These are phyloP conservation scores for Eulemur rufifrons DNA, from an alignment of 2,113 vertebrate species.

Conservation along the genomic window DNA sequence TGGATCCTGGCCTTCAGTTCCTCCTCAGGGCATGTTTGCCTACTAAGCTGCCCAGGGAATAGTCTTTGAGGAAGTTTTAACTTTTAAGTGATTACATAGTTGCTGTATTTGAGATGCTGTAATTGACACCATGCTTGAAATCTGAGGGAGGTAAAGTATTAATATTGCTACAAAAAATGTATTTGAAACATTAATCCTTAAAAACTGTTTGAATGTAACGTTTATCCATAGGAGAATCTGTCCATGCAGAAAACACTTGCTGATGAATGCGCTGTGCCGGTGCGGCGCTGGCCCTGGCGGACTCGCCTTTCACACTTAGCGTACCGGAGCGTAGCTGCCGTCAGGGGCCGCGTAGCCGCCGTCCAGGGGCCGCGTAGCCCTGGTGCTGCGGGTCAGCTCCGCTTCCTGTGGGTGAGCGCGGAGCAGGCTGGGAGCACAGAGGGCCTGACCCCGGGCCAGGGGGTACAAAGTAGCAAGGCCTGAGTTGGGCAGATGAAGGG, in stretches of 20 bases:
- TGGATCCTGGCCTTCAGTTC: background rate
- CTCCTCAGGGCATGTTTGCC: background rate
- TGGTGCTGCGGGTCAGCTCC: background rate
- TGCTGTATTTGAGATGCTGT: background rate
- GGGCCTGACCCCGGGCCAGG: background rate
- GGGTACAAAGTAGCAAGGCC: background rate
- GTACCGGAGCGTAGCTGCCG: accelerated
- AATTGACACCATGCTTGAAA: background rate
- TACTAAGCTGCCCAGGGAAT: background rate
- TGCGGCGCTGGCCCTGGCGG: background rate
- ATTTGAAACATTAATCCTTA: background rate
- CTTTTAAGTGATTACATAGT: background rate
- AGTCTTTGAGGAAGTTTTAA: background rate
- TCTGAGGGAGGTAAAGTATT: background rate
- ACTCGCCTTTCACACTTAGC: no score
- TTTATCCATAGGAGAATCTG: background rate
- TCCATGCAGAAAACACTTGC: background rate
- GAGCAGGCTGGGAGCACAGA: background rate
- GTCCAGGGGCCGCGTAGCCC: background rate
- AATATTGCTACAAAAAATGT: background rate
- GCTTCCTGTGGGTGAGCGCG: background rate
- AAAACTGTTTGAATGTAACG: background rate
- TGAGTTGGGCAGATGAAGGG: background rate
- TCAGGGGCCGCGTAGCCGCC: no score
- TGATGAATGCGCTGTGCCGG: background rate